Evolutionary conservation across 2,888 invertebrate genomes (phyloP).

Genomic region (Melanostoma scalare): DNA sequence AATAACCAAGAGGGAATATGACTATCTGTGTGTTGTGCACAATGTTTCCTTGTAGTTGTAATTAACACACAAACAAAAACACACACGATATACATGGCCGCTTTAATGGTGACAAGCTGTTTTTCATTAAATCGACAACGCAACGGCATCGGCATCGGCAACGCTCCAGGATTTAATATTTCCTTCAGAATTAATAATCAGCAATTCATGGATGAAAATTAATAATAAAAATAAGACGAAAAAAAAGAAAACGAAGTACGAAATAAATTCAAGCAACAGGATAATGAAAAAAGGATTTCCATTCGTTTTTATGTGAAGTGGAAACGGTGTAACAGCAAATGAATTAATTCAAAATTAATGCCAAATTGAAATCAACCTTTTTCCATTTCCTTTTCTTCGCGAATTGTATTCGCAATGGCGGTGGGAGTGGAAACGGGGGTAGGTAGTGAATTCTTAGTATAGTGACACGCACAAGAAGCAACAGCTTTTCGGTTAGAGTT

Average conservation of each 20-base stretch:
- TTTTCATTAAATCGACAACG: constrained; percentile 4
- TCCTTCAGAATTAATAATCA: not conserved
- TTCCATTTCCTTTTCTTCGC: not conserved
- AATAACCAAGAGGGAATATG: no score
- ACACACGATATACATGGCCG: not conserved
- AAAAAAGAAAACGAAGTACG: no score
- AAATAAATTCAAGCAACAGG: not conserved
- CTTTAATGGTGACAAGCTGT: constrained; percentile 8
- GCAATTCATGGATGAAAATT: not conserved
- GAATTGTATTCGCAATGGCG: not conserved
- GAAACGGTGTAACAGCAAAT: constrained; percentile 4
- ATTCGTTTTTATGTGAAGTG: not conserved
- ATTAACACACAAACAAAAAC: not conserved
- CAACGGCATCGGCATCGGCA: not conserved
- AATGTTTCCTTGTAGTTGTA: not conserved
- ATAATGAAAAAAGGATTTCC: not conserved
- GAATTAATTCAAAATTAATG: constrained; percentile 25
- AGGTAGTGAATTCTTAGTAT: not conserved
- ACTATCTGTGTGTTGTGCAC: no score
- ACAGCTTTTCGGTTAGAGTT: not conserved
- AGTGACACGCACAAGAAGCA: no score
- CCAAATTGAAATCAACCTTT: constrained; percentile 11
- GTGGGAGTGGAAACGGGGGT: not conserved
- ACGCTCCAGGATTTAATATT: no score
- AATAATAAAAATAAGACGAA: not conserved